Evolutionary conservation across 2,797 vertebrate species (phyloP).

Genomic region (Xyrichtys novacula): DNA sequence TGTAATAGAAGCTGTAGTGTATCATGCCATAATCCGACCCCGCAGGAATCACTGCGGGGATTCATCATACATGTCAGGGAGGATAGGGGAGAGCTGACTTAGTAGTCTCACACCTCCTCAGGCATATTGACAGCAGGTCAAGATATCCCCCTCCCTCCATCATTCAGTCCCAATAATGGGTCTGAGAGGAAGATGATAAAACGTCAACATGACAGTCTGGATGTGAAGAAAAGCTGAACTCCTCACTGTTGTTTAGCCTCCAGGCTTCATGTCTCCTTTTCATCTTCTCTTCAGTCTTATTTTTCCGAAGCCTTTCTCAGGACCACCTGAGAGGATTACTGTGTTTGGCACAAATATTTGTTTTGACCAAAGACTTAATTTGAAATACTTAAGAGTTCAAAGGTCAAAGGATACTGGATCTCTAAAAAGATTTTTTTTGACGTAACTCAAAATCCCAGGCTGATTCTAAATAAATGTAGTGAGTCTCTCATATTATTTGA

Average conservation of each 20-base stretch:
- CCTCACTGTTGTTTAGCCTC: conserved; percentile 12
- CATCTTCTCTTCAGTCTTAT: neutral
- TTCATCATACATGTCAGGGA: conserved; percentile 28
- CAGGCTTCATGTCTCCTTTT: neutral
- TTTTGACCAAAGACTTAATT: neutral
- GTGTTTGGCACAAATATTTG: neutral
- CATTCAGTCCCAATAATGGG: conserved; percentile 25
- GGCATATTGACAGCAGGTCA: conserved; percentile 25
- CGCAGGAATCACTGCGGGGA: conserved; percentile 18
- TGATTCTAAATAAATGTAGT: too few species aligned
- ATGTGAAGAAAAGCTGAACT: neutral
- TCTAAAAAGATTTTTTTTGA: too few species aligned
- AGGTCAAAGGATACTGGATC: too few species aligned
- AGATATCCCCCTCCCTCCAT: conserved; percentile 10
- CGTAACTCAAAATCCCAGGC: too few species aligned
- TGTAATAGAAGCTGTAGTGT: conserved; percentile 30
- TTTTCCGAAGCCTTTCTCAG: neutral
- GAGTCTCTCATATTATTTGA: too few species aligned
- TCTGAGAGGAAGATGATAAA: conserved; percentile 10
- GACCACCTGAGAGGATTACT: neutral
- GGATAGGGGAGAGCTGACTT: conserved; percentile 8
- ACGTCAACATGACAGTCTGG: neutral
- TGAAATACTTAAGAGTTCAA: neutral
- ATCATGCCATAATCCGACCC: conserved; percentile 43
- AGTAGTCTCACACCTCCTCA: conserved; percentile 44